Base-by-base conservation (phyloP, 2,113 vertebrate species). In the Pteropus alecto region DNA sequence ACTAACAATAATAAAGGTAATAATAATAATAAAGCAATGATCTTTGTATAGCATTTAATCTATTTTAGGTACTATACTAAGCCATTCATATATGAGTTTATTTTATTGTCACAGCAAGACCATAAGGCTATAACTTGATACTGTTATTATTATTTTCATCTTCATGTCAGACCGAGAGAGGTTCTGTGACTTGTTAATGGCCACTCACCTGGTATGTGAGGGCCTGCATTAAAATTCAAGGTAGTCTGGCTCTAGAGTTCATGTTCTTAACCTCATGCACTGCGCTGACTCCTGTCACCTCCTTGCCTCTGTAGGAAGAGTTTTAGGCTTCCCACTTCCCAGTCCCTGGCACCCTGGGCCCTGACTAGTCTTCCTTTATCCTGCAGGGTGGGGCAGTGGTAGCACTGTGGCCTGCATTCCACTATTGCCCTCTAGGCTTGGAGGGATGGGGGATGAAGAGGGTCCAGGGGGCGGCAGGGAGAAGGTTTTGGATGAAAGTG, bases 1-100 rank as follows among this genome's bases (percentile, higher is more conserved):
- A 67, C 28, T 46, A 71, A 41, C 54, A 76, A 22, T 60, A 82
- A 51, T 70, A 95, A 84, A 56, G 18, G 30, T 51, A 77, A 54
- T 28, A 70, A 43, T 61, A 65, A 51, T 48, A 67, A 48, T 30
- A 63, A 60, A 35, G 21, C 21, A 76, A 61, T 81, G 28, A 60
- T 38, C 9, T 60, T 93, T 73, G 14, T 9, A 51, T 41, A 38
- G 18, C 35, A 61, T 54, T 35, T 70, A n/a, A 11, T 86, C 24
- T 6, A 21, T 46, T 76, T 30, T n/a, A 51, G 87, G 24, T 63
- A 4, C 41, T 81, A 16, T 63, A 18, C 3, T 51, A 71, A 78
- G 7, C 26, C 30, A 63, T 67, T 86, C 19, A 28, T 28, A 65
- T 18, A 22, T 35, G 13, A 91, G 54, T 13, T 89, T 30, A 58